phyloP scores from a whole-genome alignment of 92 coral and sea anemone species.

The Porites divaricata region DNA sequence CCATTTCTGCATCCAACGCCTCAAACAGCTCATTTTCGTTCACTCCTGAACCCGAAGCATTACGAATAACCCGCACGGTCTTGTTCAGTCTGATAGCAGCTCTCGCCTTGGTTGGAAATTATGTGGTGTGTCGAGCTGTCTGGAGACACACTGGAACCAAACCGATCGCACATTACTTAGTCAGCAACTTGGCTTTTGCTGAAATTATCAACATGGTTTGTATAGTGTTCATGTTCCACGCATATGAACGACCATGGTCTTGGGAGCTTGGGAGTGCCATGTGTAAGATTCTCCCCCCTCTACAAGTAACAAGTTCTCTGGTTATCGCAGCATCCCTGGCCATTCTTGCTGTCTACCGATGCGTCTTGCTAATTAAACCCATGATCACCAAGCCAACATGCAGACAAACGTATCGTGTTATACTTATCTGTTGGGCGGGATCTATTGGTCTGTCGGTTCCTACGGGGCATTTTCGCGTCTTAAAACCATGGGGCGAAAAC shows the following conservation, averaged over 20 bases:
- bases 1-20: background rate
- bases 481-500: conserved; percentile 18
- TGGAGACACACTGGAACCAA: conserved; percentile 25
- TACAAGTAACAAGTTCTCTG: conserved; percentile 33
- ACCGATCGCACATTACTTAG: conserved; percentile 33
- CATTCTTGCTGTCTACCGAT: conserved; percentile 36
- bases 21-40: background rate
- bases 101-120: conserved; percentile 46
- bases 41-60: conserved; percentile 37
- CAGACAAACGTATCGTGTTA: background rate
- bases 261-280: conserved; percentile 28
- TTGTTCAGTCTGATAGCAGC: conserved; percentile 32
- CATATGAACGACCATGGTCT: conserved; percentile 33
- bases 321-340: conserved; percentile 39
- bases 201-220: conserved; percentile 42
- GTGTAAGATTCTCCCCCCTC: conserved; percentile 40
- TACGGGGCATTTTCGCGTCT: conserved; percentile 29
- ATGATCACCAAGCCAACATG: conserved; percentile 15
- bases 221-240: conserved; percentile 30
- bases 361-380: conserved; percentile 34
- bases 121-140: conserved; percentile 45
- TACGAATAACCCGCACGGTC: conserved; percentile 24
- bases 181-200: conserved; percentile 51
- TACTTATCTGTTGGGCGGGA: conserved; percentile 33
- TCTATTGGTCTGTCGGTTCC: conserved; percentile 38